These are phyloP conservation scores for Pterocles orientalis DNA, from an alignment of 2,113 vertebrate species.

Conservation along the genomic window DNA sequence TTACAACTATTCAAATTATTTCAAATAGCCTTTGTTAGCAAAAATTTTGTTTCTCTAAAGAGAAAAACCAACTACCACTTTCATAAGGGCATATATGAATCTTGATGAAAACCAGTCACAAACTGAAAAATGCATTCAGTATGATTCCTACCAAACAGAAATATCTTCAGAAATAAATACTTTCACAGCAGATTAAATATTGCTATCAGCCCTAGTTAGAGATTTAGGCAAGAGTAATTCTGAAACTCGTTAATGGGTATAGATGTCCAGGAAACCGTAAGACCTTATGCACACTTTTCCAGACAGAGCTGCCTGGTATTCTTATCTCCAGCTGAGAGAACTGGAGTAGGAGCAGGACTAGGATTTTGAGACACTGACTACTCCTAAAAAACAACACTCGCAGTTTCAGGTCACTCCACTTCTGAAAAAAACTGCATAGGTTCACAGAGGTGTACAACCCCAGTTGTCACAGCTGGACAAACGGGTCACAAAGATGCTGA, in stretches of 20 bases:
- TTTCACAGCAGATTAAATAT: background rate
- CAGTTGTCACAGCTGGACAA: conserved; percentile 84
- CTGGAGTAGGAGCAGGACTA: background rate
- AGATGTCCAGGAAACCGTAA: background rate
- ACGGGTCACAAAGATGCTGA: conserved; percentile 88
- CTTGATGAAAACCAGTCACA: background rate
- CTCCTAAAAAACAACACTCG: conserved; percentile 10
- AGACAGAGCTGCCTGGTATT: background rate
- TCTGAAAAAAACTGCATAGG: conserved; percentile 83
- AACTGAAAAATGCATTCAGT: background rate
- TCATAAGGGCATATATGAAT: background rate
- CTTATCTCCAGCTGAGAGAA: background rate
- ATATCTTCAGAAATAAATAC: background rate
- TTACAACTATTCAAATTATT: background rate
- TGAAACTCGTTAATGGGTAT: background rate
- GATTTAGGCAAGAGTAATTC: background rate
- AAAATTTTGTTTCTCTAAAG: background rate
- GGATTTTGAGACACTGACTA: background rate
- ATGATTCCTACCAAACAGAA: background rate
- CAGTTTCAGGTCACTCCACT: conserved; percentile 84
- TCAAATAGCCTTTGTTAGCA: background rate
- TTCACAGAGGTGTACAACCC: conserved; percentile 88
- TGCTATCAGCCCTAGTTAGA: background rate
- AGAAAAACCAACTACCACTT: background rate
- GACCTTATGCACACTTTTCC: background rate